Evolutionary conservation across 2,113 vertebrate species (phyloP).

Genomic region (Proterorhinus semilunaris): DNA sequence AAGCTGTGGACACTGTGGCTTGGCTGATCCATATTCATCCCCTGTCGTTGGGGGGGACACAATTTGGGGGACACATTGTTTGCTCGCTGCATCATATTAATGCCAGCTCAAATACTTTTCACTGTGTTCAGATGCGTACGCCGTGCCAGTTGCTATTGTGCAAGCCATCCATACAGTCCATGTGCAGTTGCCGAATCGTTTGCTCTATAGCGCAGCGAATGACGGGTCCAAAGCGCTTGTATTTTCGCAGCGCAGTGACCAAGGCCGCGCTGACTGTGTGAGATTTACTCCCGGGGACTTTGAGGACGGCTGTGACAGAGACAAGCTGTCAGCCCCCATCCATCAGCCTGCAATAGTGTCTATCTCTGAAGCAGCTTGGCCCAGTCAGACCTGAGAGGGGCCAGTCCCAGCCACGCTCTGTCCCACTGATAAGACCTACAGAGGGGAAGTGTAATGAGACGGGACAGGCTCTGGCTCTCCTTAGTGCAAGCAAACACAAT

Average conservation of each 20-base stretch:
- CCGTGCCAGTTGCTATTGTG: not conserved
- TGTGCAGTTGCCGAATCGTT: slow-evolving; percentile 20
- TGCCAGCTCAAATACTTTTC: not conserved
- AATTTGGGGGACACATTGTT: not conserved
- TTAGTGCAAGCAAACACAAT: slow-evolving; percentile 47
- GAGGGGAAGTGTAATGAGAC: slow-evolving; percentile 40
- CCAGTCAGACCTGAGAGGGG: slow-evolving; percentile 25
- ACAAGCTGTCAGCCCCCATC: slow-evolving; percentile 52
- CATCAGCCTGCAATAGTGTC: slow-evolving; percentile 39
- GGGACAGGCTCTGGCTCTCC: slow-evolving; percentile 46
- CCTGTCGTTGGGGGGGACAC: not conserved
- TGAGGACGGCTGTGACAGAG: slow-evolving; percentile 46
- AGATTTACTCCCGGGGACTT: slow-evolving; percentile 43
- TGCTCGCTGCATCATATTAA: not conserved
- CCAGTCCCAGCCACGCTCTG: slow-evolving; percentile 17
- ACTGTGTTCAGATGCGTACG: not conserved
- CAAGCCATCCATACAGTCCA: not conserved
- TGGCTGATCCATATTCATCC: too few species aligned
- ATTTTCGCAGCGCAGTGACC: slow-evolving; percentile 21
- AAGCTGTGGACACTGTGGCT: too few species aligned
- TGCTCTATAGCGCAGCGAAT: slow-evolving; percentile 29
- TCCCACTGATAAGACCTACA: slow-evolving; percentile 33
- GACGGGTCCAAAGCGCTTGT: slow-evolving; percentile 26
- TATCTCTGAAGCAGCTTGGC: slow-evolving; percentile 13
- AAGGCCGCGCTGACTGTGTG: slow-evolving; percentile 32